These are phyloP conservation scores for Vanessa atalanta DNA, from an alignment of 1,140 invertebrate genomes.

Conservation along the genomic window DNA sequence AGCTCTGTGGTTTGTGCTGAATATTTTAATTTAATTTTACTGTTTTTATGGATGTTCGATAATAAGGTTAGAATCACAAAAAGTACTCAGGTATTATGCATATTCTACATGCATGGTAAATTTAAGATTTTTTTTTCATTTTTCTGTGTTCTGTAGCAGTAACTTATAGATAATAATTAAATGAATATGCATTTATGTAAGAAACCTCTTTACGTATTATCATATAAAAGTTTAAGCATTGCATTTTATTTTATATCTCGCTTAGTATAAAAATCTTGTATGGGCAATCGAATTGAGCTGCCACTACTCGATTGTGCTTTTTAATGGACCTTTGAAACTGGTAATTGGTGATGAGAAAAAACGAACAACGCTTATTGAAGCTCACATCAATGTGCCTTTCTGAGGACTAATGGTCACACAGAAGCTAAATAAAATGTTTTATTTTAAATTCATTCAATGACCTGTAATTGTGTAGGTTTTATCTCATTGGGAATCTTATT, in stretches of 20 bases:
- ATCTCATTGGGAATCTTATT: not conserved
- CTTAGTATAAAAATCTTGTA: not conserved
- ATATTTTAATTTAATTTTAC: no score
- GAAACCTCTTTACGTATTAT: no score
- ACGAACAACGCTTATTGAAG: slow-evolving; percentile 53
- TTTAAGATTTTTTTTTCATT: no score
- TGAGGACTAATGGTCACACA: slow-evolving; percentile 53
- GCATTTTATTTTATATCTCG: not conserved
- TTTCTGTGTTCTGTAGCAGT: no score
- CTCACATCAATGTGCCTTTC: slow-evolving; percentile 25
- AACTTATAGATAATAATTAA: no score
- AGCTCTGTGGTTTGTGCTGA: no score
- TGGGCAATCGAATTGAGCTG: slow-evolving; percentile 52
- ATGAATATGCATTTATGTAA: no score
- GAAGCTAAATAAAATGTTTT: slow-evolving; percentile 35
- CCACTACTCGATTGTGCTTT: slow-evolving; percentile 56
- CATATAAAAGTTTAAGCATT: no score
- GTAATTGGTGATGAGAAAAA: slow-evolving; percentile 66
- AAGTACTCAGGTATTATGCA: no score
- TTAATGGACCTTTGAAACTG: slow-evolving; percentile 63
- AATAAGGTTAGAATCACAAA: no score
- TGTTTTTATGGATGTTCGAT: no score
- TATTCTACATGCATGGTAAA: no score
- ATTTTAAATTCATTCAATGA: not conserved
- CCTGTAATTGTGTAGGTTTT: slow-evolving; percentile 5